Base-by-base conservation (phyloP, 2,113 vertebrate species). In the Lepus timidus region DNA sequence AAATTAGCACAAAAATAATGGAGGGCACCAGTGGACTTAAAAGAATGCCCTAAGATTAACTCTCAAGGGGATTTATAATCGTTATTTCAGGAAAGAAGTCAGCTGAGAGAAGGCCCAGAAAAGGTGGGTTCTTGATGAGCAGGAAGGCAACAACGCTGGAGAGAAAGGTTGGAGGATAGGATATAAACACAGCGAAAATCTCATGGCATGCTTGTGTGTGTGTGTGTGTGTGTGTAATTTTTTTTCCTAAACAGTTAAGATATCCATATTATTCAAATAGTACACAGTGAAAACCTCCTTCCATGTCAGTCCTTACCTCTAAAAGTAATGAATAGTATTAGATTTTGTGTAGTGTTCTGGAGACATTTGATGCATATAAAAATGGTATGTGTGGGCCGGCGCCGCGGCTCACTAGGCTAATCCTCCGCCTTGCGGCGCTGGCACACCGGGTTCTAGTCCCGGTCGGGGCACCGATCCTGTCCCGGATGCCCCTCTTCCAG, bases 1-100 rank as follows among this genome's bases (percentile, higher is more conserved):
- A 93, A 96, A 93, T 44, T 61, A 74, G 13, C 44, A 84, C 68
- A 90, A 87, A 94, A 90, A 84, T 29, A 89, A 83, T 55, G 20
- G 51, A 85, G 87, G 17, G 68, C 8, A 80, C 14, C 61, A 74
- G 39, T 86, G 39, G 64, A 36, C 29, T 83, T 86, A 80, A 4
- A 93, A 91, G 20, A 74, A 92, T 61, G 79, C 71, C 52, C 80
- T 11, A 96, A 91, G 88, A 84, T 65, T 78, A 89, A 71, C 68
- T 39, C 29, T 31, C 39, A 92, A 87, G 27, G 75, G 87, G 20
- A 93, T 31, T 87, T 81, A 61, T 7, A 93, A 94, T 6, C 33
- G 70, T n/a, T 75, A 93, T 52, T 93, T 88, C 83, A 91, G 78
- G 20, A 14, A 78, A 95, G 83, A 88, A 78, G 78, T 76, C 8